Evolutionary conservation across 2,888 invertebrate species (phyloP).

Genomic region (Campopleginae sp.): DNA sequence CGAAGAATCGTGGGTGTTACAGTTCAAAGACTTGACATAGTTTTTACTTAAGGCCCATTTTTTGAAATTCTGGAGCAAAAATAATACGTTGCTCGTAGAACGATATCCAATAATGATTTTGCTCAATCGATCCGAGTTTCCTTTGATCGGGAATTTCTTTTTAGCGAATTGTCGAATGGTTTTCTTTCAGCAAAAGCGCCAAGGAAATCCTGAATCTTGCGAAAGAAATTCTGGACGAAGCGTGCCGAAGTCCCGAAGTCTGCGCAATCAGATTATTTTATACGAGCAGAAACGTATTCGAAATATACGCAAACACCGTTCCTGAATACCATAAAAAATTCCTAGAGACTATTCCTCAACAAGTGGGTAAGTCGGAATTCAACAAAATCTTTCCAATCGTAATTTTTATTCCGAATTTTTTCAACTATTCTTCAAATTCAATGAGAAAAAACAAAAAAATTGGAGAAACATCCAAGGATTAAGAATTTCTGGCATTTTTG

Average conservation of each 20-base stretch:
- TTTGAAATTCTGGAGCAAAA: no score
- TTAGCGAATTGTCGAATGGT: neutral
- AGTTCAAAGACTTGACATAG: neutral
- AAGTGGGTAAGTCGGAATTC: conserved; percentile 87
- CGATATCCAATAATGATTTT: no score
- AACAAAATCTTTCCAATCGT: neutral
- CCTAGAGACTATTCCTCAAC: conserved; percentile 94
- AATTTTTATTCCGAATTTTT: neutral
- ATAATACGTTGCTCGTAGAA: no score
- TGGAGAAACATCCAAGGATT: neutral
- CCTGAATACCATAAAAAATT: conserved; percentile 92
- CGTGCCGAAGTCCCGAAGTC: conserved; percentile 86
- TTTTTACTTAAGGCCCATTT: no score
- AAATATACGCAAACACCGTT: conserved; percentile 91
- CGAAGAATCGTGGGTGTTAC: no score
- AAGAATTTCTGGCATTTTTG: neutral
- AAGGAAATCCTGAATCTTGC: conserved; percentile 88
- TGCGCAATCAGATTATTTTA: conserved; percentile 89
- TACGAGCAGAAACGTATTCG: conserved; percentile 90
- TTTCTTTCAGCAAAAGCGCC: conserved; percentile 85
- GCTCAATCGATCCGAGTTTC: neutral
- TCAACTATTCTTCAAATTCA: neutral
- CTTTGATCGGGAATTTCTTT: neutral
- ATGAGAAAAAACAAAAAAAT: neutral
- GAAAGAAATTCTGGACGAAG: conserved; percentile 88